Evolutionary conservation across 2,888 invertebrate genomes (phyloP), one percentile per base, ranked within the genome.

Genomic region (Noctua janthina): DNA sequence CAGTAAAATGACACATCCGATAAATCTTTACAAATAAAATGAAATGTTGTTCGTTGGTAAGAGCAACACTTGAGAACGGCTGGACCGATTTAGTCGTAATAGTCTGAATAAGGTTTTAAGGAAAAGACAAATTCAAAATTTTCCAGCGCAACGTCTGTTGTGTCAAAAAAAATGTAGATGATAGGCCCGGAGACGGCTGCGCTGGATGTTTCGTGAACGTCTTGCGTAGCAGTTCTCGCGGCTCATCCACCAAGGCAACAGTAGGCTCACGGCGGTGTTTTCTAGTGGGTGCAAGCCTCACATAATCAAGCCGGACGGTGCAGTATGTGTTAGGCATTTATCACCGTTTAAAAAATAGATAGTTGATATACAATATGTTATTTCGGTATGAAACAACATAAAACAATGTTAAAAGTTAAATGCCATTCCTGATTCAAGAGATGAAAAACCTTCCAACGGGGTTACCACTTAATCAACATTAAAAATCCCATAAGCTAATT

Each of bases 401-500:
- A 62, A 29, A 35, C 35, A 17, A 17, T 35, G 29, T 17, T 15
- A 8, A 17, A 20, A 20, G 64, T 64, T 8, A 35, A 70, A 29
- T 0, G 49, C 23, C 5, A 49, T 35, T 67, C 1, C 35, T 15
- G 10, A 59, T 49, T 64, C 15, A n/a, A n/a, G 13, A 20, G 17
- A n/a, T 10, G 13, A 29, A 10, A 66, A 39, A 23, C 43, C 2
- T 20, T 59, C n/a, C 23, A n/a, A 68, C 64, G 3, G 5, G 1
- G 2, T 43, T 46, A 51, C 1, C 13, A 35, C 15, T 76, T 35
- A 15, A 23, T 49, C 15, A 43, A 70, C 54, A 64, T 54, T 10
- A 82, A 72, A 82, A 78, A 71, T 46, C 29, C 17, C 10, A 39
- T 82, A 71, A 81, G 51, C n/a, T 39, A 64, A 74, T 81, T 66